phyloP scores from a whole-genome alignment of 2,113 vertebrate species.

The Leiothrix lutea region DNA sequence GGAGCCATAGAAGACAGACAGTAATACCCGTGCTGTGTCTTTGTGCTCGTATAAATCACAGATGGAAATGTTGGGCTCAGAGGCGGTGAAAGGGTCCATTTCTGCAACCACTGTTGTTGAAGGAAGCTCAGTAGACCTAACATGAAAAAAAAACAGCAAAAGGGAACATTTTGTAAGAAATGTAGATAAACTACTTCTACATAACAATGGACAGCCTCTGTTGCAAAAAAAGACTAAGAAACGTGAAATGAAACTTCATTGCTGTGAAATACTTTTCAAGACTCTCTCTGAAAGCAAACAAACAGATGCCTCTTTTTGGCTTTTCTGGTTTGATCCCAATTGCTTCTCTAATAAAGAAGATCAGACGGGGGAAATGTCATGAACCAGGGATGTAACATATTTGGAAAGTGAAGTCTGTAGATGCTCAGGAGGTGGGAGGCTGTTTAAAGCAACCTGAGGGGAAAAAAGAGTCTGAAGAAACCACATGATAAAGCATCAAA shows the following conservation, averaged over 20 bases:
- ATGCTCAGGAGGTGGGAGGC: background rate
- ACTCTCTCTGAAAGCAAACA: background rate
- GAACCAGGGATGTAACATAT: background rate
- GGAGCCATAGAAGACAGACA: constrained; percentile 83
- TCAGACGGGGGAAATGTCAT: background rate
- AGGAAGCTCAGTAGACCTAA: constrained; percentile 43
- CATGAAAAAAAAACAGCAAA: background rate
- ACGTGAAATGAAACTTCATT: constrained; percentile 1
- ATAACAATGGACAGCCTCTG: background rate
- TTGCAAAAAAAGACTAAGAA: background rate
- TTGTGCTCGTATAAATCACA: constrained; percentile 87
- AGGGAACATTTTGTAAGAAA: constrained; percentile 1
- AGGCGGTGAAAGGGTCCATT: constrained; percentile 20
- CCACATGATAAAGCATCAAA: background rate
- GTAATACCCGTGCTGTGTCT: constrained; percentile 76
- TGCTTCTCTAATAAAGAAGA: background rate
- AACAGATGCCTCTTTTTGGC: background rate
- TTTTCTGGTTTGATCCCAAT: background rate
- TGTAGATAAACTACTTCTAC: background rate
- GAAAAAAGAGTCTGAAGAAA: background rate
- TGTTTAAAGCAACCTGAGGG: background rate
- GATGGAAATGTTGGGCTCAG: background rate
- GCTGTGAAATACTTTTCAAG: background rate
- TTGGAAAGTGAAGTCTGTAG: background rate
- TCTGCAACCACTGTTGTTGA: background rate